Evolutionary conservation across 2,797 vertebrate genomes (phyloP), one percentile per base, ranked within the genome.

Genomic region (Moxostoma hubbsi): DNA sequence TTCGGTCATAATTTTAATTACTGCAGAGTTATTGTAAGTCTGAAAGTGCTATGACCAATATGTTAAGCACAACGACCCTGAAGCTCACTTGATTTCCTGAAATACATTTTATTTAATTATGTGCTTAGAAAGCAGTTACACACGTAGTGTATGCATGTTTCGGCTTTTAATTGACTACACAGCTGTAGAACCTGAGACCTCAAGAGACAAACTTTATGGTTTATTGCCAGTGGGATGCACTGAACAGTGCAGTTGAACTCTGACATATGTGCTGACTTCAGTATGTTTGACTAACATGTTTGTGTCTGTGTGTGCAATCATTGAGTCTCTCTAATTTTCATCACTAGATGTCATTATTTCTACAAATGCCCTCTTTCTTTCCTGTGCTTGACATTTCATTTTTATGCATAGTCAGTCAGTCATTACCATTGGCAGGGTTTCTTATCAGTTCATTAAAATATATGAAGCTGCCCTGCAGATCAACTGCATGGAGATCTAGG

Each of bases 261-360:
- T 50, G 50, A 67, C 67, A 55, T 57, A 64, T 61, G 12, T 79
- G 55, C 55, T 47, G 64, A 59, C 36, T 36, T 36, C 49, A 13
- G 57, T 55, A 49, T 62, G 55, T 45, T 81, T 46, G 49, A 59
- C 13, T 53, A 36, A 4, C 3, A 36, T 36, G 46, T 58, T 45
- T 53, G 58, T 45, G 36, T 58, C 0, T 49, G 53, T 6, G 9
- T 36, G 7, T 36, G 9, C 59, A 24, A 49, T 73, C 15, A 1
- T 7, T 24, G 43, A 55, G n/a, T 49, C 13, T 73, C 6, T 55
- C 18, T 79, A 9, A 57, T 50, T 57, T 49, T 15, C 4, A 24
- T 63, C 84, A 85, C 84, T 58, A 85, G 84, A 83, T 85, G 84
- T 79, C 82, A 80, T 77, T 83, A 63, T 85, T 83, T 75, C 64